These are phyloP conservation scores for Catostomus latipinnis DNA, from an alignment of 2,797 vertebrate species.

Conservation along the genomic window DNA sequence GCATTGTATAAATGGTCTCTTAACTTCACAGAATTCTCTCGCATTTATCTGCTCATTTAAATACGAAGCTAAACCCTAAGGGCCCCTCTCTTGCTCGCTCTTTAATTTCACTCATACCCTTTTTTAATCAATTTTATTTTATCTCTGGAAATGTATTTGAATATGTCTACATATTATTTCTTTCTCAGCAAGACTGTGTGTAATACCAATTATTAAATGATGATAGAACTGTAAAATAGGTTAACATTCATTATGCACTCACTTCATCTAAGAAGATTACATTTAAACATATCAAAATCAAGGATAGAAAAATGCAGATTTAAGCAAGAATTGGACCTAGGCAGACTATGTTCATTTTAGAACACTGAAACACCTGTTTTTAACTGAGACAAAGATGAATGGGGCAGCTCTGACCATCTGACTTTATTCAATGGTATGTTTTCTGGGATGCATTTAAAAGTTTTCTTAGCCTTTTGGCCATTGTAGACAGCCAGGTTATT, in stretches of 20 bases:
- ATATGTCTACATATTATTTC: conserved; percentile 84
- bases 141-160: conserved; percentile 83
- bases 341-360: neutral
- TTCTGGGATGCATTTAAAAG: conserved; percentile 31
- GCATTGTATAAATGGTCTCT: conserved; percentile 62
- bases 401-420: neutral
- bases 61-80: conserved; percentile 79
- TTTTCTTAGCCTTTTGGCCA: conserved; percentile 25
- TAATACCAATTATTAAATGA: conserved; percentile 85
- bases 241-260: conserved; percentile 83
- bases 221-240: conserved; percentile 79
- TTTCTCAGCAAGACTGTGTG: conserved; percentile 80
- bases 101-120: conserved; percentile 72
- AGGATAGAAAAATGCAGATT: conserved; percentile 62
- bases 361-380: conserved; percentile 25
- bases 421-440: conserved; percentile 25
- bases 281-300: conserved; percentile 80
- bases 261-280: conserved; percentile 81
- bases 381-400: neutral
- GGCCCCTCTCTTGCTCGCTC: conserved; percentile 71
- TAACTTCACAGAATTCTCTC: conserved; percentile 70
- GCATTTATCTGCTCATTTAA: conserved; percentile 72
- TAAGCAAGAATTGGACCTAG: neutral
- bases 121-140: conserved; percentile 82
- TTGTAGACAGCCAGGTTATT: conserved; percentile 40